These are phyloP conservation scores for Onychostruthus taczanowskii DNA, from an alignment of 2,113 vertebrate species.

Conservation along the genomic window DNA sequence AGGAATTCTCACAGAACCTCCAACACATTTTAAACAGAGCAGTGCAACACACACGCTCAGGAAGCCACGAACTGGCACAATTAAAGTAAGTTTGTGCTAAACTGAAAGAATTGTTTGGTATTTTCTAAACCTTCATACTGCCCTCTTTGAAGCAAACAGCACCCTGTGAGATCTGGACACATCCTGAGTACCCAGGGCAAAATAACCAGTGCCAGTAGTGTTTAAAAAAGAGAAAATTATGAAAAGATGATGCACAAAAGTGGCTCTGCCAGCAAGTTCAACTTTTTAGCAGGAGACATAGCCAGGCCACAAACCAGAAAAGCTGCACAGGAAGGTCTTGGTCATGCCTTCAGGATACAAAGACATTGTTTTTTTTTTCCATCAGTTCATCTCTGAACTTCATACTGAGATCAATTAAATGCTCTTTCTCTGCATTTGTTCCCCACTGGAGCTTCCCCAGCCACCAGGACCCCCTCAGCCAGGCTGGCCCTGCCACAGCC, in stretches of 20 bases:
- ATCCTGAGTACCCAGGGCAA: neutral
- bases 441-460: neutral
- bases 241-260: neutral
- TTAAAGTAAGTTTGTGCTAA: neutral
- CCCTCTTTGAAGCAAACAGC: neutral
- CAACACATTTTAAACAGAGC: neutral
- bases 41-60: rapidly evolving
- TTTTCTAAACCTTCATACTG: neutral
- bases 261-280: neutral
- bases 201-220: rapidly evolving
- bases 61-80: neutral
- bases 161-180: neutral
- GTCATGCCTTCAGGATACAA: rapidly evolving
- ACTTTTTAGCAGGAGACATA: neutral
- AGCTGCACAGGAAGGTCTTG: neutral
- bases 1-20: neutral
- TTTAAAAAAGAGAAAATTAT: neutral
- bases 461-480: neutral
- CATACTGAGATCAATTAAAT: neutral
- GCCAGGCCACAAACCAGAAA: neutral
- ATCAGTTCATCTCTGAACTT: neutral
- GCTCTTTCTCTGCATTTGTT: neutral
- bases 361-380: neutral
- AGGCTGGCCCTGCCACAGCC: neutral
- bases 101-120: neutral